Conservation (phyloP, 2,888 invertebrate species). For the Tetragonisca angustula region DNA sequence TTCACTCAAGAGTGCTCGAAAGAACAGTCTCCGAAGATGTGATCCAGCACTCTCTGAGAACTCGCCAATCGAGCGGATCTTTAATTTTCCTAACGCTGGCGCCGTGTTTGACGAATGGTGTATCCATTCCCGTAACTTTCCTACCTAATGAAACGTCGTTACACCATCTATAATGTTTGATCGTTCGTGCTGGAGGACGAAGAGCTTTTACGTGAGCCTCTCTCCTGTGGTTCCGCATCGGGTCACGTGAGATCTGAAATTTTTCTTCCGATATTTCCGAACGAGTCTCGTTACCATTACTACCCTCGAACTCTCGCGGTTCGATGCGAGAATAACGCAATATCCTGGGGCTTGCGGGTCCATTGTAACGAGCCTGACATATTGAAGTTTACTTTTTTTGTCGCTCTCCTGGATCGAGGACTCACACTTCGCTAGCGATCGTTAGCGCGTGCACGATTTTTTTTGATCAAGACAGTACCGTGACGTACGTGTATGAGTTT, state of each 20-base stretch:
- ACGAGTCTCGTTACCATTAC: conserved; percentile 44
- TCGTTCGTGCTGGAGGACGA: conserved; percentile 17
- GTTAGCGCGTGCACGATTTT: no score
- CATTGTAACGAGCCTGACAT: conserved; percentile 22
- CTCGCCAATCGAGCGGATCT: no score
- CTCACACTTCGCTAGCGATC: no score
- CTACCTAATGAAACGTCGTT: conserved; percentile 34
- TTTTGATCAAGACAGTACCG: no score
- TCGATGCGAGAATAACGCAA: conserved; percentile 16
- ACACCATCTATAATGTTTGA: conserved; percentile 24
- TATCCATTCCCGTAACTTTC: no score
- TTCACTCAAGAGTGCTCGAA: no score
- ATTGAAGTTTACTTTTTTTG: background rate
- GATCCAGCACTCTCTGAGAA: no score
- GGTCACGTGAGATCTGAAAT: conserved; percentile 7
- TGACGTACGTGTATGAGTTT: no score
- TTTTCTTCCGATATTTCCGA: background rate
- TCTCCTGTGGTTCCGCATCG: conserved; percentile 2
- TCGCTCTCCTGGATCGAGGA: no score
- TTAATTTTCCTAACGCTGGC: no score
- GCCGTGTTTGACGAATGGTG: no score
- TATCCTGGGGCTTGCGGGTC: background rate
- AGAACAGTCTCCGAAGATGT: no score
- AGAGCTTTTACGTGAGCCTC: conserved; percentile 19
- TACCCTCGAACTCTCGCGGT: conserved; percentile 30